These are phyloP conservation scores for Microchirus variegatus DNA, from an alignment of 2,797 vertebrate species.

Conservation along the genomic window DNA sequence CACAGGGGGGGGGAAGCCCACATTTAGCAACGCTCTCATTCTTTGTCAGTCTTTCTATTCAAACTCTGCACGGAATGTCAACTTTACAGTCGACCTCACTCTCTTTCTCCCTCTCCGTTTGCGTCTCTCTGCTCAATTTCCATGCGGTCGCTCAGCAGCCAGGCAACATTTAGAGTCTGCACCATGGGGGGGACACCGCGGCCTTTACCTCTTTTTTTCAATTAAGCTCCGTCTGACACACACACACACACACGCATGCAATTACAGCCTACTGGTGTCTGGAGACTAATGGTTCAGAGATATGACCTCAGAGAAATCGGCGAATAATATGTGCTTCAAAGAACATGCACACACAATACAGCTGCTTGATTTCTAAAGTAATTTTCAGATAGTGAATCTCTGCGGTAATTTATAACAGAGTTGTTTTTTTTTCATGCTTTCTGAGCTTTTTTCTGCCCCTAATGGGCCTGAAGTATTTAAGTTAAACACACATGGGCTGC, in stretches of 20 bases:
- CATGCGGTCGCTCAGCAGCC: constrained; percentile 50
- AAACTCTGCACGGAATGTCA: constrained; percentile 66
- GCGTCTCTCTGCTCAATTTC: constrained; percentile 53
- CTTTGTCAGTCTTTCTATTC: constrained; percentile 55
- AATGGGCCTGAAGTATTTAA: constrained; percentile 29
- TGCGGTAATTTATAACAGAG: constrained; percentile 42
- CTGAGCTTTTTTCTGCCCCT: constrained; percentile 3
- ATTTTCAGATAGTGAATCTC: constrained; percentile 48
- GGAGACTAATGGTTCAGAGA: constrained; percentile 36
- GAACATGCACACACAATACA: constrained; percentile 9
- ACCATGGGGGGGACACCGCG: constrained; percentile 51
- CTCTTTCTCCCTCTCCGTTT: constrained; percentile 35
- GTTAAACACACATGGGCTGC: constrained; percentile 48
- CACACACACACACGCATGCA: constrained; percentile 22
- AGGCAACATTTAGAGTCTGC: constrained; percentile 56
- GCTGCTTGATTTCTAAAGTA: constrained; percentile 34
- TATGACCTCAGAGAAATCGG: constrained; percentile 40
- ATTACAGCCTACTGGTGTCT: constrained; percentile 36
- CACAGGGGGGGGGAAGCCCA: constrained; percentile 61
- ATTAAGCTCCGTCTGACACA: constrained; percentile 53
- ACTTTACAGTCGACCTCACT: constrained; percentile 56
- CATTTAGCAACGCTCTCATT: constrained; percentile 64
- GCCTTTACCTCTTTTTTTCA: constrained; percentile 68
- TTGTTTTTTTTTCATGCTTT: constrained; percentile 24
- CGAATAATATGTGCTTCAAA: not conserved